phyloP scores from a whole-genome alignment of 2,888 invertebrate species.

The Tipula helvola region DNA sequence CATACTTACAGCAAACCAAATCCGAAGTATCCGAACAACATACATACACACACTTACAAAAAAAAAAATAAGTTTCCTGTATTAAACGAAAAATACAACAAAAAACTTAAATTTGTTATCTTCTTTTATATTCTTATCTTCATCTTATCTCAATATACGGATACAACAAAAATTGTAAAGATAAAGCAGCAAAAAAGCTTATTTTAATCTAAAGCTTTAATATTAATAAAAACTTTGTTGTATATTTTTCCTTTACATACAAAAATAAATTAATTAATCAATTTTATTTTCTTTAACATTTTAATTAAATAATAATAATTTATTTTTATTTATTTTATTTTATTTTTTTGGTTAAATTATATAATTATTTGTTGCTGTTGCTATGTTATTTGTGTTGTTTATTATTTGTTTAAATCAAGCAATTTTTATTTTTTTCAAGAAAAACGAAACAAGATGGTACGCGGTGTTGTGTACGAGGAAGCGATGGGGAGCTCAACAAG shows the following conservation, averaged over 20 bases:
- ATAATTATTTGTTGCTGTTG: background rate
- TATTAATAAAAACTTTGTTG: background rate
- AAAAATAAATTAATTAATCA: background rate
- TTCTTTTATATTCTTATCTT: background rate
- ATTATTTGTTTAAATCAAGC: background rate
- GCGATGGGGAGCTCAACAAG: background rate
- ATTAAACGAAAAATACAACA: background rate
- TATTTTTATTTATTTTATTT: background rate
- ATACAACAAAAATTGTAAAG: background rate
- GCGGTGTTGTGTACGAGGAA: background rate
- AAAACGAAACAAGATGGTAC: background rate
- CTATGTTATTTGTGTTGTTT: background rate
- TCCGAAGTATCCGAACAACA: background rate
- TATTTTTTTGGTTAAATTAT: background rate
- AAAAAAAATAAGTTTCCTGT: background rate
- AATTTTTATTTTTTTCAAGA: background rate
- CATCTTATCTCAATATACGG: background rate
- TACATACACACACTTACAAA: background rate
- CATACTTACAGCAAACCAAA: background rate
- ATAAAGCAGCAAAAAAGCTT: background rate
- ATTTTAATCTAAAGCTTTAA: background rate
- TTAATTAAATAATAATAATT: conserved; percentile 4
- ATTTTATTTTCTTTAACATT: background rate
- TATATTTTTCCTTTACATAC: background rate
- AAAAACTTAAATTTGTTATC: background rate